phyloP scores from a whole-genome alignment of 2,113 vertebrate species.

The Oncorhynchus keta region DNA sequence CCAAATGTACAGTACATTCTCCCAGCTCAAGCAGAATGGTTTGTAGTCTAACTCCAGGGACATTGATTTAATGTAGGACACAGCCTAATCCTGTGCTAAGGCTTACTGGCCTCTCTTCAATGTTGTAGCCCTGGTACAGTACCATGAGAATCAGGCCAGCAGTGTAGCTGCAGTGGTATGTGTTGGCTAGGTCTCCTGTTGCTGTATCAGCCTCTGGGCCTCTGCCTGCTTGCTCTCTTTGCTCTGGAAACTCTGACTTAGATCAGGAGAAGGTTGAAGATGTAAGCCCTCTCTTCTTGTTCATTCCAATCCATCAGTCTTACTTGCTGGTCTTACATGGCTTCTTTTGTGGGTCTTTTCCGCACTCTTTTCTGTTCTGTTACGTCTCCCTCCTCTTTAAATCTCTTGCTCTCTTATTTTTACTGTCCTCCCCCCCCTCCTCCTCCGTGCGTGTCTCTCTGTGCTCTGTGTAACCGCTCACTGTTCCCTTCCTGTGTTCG shows the following conservation, averaged over 20 bases:
- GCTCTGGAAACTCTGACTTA: neutral
- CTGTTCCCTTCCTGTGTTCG: constrained; percentile 20
- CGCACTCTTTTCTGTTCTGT: neutral
- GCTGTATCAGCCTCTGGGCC: neutral
- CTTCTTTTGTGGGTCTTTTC: neutral
- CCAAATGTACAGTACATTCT: too few relatives aligned
- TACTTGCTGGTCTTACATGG: too few relatives aligned
- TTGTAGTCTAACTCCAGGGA: too few relatives aligned
- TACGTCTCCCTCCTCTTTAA: neutral
- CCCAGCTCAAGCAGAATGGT: too few relatives aligned
- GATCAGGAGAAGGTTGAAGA: neutral
- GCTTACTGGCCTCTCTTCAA: too few relatives aligned
- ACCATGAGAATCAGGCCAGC: neutral
- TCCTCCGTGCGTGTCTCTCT: neutral
- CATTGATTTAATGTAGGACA: too few relatives aligned
- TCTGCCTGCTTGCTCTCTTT: neutral
- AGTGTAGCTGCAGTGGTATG: neutral
- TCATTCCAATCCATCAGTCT: neutral
- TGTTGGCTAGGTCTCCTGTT: neutral
- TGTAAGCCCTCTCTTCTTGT: neutral
- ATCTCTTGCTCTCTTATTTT: neutral
- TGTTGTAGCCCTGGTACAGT: too few relatives aligned
- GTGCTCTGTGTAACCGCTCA: neutral
- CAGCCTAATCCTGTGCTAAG: too few relatives aligned
- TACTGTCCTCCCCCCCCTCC: neutral